Conservation (phyloP, 2,888 invertebrate genomes). For the Elaeidobius kamerunicus region DNA sequence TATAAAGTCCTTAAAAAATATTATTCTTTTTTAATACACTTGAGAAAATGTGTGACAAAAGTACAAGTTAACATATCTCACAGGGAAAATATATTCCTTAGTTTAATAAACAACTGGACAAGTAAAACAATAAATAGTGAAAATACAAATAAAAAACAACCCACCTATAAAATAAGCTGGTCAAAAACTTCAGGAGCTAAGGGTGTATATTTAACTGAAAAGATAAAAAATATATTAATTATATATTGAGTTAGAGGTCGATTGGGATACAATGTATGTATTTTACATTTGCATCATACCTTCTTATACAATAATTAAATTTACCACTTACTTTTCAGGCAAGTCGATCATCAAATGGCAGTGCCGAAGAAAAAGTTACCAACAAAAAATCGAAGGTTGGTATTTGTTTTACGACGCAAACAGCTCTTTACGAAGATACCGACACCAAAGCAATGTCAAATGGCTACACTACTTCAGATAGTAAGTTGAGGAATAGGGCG, state of each 20-base stretch:
- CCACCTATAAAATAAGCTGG: too few species aligned
- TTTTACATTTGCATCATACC: too few species aligned
- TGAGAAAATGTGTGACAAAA: too few species aligned
- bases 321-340: conserved; percentile 15
- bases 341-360: conserved; percentile 12
- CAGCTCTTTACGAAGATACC: conserved; percentile 47
- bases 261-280: too few species aligned
- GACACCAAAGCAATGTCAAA: conserved; percentile 50
- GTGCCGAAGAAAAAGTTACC: neutral
- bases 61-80: too few species aligned
- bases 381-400: conserved; percentile 37
- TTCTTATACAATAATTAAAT: neutral
- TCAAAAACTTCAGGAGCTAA: too few species aligned
- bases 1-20: too few species aligned
- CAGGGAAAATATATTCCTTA: too few species aligned
- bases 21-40: too few species aligned
- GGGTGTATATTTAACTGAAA: neutral
- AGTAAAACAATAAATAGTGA: too few species aligned
- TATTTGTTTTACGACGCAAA: conserved; percentile 46
- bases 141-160: too few species aligned
- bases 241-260: neutral
- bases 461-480: conserved; percentile 52
- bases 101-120: too few species aligned
- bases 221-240: neutral
- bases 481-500: conserved; percentile 52